Conservation (phyloP, 2,888 invertebrate species). For the Leuctra nigra region DNA sequence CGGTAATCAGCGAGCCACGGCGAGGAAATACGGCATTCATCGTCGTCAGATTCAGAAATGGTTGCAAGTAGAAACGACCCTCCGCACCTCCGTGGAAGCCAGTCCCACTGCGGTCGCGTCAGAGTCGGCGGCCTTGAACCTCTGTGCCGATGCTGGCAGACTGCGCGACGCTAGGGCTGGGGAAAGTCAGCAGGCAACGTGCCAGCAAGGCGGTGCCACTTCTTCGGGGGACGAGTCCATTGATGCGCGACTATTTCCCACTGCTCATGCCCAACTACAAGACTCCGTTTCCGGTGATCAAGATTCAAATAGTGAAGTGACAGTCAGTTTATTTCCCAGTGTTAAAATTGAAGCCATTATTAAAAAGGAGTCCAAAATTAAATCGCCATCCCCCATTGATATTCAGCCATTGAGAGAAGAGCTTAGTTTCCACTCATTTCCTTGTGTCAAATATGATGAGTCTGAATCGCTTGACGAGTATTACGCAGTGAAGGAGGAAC, state of each 20-base stretch:
- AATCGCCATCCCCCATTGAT: not conserved
- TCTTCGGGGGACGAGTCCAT: not conserved
- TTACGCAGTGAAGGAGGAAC: slow-evolving; percentile 28
- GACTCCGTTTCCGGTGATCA: not conserved
- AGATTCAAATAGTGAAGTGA: slow-evolving; percentile 15
- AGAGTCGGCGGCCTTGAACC: slow-evolving; percentile 43
- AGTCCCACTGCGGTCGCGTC: slow-evolving; percentile 33
- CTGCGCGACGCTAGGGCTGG: slow-evolving; percentile 10
- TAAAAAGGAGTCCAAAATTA: slow-evolving; percentile 1
- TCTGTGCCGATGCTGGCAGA: slow-evolving; percentile 37
- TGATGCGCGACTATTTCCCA: not conserved
- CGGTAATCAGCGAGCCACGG: slow-evolving; percentile 84
- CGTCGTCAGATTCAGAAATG: slow-evolving; percentile 87
- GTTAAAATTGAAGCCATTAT: slow-evolving; percentile 20
- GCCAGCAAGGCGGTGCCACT: slow-evolving; percentile 20
- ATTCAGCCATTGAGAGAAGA: not conserved
- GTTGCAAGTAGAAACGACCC: slow-evolving; percentile 76
- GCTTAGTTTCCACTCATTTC: not conserved
- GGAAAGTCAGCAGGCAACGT: slow-evolving; percentile 21
- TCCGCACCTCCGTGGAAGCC: slow-evolving; percentile 60
- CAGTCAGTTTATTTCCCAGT: slow-evolving; percentile 19
- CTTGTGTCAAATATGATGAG: too few species aligned
- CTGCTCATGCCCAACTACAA: slow-evolving; percentile 24
- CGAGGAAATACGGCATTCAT: slow-evolving; percentile 84
- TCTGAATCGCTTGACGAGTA: not conserved